A percentile compares a stretch with the other conserved stretches of the same genome.
Conservation (phyloP, 2,797 vertebrate species). For the Clarias fuscus region DNA sequence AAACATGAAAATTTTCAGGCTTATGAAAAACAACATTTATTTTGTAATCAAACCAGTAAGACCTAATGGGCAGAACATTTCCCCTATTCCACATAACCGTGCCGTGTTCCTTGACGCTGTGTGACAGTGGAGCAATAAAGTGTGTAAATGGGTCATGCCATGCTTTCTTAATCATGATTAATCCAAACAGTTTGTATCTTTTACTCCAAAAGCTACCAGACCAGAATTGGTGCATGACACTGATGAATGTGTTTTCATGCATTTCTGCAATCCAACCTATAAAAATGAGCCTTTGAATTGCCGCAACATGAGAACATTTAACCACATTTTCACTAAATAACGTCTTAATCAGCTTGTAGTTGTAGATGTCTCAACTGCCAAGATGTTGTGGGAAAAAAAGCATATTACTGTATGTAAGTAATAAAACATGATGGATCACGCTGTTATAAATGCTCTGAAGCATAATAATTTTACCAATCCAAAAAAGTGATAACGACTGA, state of each 20-base stretch:
- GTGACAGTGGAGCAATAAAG: too few species aligned
- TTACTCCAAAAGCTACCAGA: not conserved
- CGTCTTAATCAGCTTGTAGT: not conserved
- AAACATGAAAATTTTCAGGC: too few species aligned
- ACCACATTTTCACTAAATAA: not conserved
- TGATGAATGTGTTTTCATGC: slow-evolving; percentile 2
- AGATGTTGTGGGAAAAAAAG: not conserved
- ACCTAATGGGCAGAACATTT: too few species aligned
- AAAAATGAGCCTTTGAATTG: not conserved
- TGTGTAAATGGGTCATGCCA: too few species aligned
- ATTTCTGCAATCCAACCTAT: not conserved
- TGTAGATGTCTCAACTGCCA: not conserved
- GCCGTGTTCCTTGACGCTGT: too few species aligned
- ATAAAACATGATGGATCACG: not conserved
- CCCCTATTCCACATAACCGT: too few species aligned
- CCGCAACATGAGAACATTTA: not conserved
- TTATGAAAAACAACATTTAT: too few species aligned
- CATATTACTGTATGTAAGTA: not conserved
- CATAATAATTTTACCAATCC: not conserved
- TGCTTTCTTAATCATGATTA: not conserved
- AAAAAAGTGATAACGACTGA: not conserved
- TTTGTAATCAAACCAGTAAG: too few species aligned
- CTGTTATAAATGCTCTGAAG: not conserved
- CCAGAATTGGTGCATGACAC: not conserved
- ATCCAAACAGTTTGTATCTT: slow-evolving; percentile 12